These are phyloP conservation scores for Halesus radiatus DNA, from an alignment of 1,140 invertebrate genomes.

Conservation along the genomic window DNA sequence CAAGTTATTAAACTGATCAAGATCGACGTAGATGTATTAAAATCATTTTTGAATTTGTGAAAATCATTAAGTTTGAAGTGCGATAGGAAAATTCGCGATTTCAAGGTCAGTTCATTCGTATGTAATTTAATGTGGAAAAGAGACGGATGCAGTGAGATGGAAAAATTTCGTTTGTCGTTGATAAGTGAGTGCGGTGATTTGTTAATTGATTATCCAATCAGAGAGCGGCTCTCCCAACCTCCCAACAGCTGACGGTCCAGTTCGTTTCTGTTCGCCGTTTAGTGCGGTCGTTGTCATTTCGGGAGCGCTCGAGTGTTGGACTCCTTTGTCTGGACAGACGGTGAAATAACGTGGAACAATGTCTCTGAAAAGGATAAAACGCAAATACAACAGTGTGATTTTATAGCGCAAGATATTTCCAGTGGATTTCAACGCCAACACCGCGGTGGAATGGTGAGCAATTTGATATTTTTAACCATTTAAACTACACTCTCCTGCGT, in stretches of 20 bases:
- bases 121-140: not conserved
- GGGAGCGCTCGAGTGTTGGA: slow-evolving; percentile 5
- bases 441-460: slow-evolving; percentile 43
- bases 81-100: slow-evolving; percentile 18
- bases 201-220: slow-evolving; percentile 48
- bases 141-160: not conserved
- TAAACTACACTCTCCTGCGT: not conserved
- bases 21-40: not conserved
- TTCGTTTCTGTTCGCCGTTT: slow-evolving; percentile 31
- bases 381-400: slow-evolving; percentile 44
- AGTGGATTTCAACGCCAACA: slow-evolving; percentile 24
- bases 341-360: slow-evolving; percentile 45
- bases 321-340: slow-evolving; percentile 42
- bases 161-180: not conserved
- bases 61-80: not conserved
- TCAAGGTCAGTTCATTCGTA: slow-evolving; percentile 32
- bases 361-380: slow-evolving; percentile 45
- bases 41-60: slow-evolving; percentile 6
- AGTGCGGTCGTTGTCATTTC: not conserved
- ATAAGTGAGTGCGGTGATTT: not conserved
- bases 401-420: slow-evolving; percentile 44
- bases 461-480: not conserved
- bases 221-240: slow-evolving; percentile 36
- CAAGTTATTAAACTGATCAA: not conserved
- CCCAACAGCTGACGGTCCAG: slow-evolving; percentile 47